A percentile compares a stretch with the other conserved stretches of the same genome.
Conservation (phyloP, 2,888 invertebrate species). For the Drosophila anceps region DNA sequence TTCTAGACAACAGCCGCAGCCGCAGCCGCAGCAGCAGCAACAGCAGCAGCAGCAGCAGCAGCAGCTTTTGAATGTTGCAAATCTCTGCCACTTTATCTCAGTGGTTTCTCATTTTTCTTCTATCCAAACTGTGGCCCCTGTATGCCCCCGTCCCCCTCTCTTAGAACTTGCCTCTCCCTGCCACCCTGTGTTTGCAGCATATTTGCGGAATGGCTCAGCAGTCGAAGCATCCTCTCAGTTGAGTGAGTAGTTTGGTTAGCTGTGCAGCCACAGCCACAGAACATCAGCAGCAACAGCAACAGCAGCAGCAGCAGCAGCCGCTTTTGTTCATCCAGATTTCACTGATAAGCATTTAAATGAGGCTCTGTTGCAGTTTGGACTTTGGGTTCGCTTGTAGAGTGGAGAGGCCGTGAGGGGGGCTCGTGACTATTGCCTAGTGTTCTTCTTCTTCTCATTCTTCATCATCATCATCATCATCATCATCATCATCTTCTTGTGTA, state of each 20-base stretch:
- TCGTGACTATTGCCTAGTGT: conserved; percentile 49
- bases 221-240: conserved; percentile 52
- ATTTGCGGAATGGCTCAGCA: conserved; percentile 67
- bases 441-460: conserved; percentile 3
- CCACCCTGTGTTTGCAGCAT: conserved; percentile 34
- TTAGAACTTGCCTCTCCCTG: conserved; percentile 1
- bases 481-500: conserved; percentile 24
- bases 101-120: conserved; percentile 78
- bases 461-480: background rate
- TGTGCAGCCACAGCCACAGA: conserved; percentile 41
- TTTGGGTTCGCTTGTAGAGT: conserved; percentile 3
- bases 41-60: conserved; percentile 53
- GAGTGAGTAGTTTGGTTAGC: conserved; percentile 75
- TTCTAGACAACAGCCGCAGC: conserved; percentile 45
- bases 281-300: conserved; percentile 21
- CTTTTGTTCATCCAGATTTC: conserved; percentile 81
- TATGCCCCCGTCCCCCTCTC: background rate
- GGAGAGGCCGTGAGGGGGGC: conserved; percentile 7
- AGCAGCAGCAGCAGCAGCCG: conserved; percentile 67
- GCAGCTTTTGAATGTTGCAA: conserved; percentile 77
- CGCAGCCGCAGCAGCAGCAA: conserved; percentile 51
- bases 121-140: conserved; percentile 57
- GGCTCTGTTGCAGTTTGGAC: conserved; percentile 55
- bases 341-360: conserved; percentile 83
- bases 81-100: conserved; percentile 80